Evolutionary conservation across 2,888 invertebrate species (phyloP).

Genomic region (Abscondita cerata): DNA sequence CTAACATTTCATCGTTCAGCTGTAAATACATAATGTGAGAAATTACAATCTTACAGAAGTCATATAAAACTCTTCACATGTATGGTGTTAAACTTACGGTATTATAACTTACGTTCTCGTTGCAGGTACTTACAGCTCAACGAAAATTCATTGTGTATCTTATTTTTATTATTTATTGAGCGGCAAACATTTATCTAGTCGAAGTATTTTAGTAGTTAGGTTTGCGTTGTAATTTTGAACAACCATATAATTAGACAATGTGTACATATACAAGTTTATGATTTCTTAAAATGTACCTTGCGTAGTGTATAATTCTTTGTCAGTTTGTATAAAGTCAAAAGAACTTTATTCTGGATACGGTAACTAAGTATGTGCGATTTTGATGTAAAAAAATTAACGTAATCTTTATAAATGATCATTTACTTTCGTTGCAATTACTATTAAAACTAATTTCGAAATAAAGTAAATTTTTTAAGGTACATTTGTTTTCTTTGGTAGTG

Average conservation of each 20-base stretch:
- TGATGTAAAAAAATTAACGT: neutral
- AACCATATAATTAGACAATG: neutral
- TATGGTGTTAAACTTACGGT: no score
- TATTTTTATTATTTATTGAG: conserved; percentile 2
- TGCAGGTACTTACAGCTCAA: no score
- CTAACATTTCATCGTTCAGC: neutral
- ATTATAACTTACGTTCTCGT: no score
- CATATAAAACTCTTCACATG: no score
- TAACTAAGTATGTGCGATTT: conserved; percentile 3
- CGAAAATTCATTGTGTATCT: neutral
- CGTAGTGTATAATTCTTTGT: neutral
- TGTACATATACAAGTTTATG: conserved; percentile 1
- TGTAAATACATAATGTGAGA: no score
- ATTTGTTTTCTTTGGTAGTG: no score
- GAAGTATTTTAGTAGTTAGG: neutral
- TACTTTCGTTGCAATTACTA: no score
- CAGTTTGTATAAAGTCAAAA: conserved; percentile 1
- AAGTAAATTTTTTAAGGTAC: no score
- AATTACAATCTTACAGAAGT: no score
- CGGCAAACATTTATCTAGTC: conserved; percentile 3
- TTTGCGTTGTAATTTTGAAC: conserved; percentile 4
- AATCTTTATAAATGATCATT: no score
- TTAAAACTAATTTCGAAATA: no score
- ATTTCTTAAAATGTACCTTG: neutral
- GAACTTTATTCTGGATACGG: conserved; percentile 8